A percentile compares a stretch with the other conserved stretches of the same genome.
Conservation (phyloP, 2,888 invertebrate genomes). For the Clistopyga incitator region DNA sequence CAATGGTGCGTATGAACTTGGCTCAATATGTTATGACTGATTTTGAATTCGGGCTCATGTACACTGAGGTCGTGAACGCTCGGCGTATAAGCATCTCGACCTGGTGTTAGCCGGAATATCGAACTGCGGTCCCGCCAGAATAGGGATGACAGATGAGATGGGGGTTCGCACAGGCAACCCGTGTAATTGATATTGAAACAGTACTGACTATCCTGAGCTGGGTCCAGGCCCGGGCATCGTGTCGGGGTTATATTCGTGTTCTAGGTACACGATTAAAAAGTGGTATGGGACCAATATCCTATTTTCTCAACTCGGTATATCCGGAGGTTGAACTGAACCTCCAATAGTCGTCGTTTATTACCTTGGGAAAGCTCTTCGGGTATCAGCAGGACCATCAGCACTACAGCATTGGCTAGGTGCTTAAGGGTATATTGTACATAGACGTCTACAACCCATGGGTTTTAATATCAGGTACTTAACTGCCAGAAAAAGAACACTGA, state of each 20-base stretch:
- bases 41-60: constrained; percentile 49
- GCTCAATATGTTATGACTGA: constrained; percentile 42
- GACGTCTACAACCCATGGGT: constrained; percentile 72
- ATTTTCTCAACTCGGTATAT: constrained; percentile 65
- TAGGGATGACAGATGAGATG: constrained; percentile 74
- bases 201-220: constrained; percentile 71
- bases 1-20: neutral
- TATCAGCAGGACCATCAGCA: neutral
- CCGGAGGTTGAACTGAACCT: neutral
- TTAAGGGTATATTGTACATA: neutral
- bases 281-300: constrained; percentile 75
- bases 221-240: constrained; percentile 37
- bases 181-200: constrained; percentile 81
- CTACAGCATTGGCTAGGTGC: neutral
- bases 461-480: constrained; percentile 72
- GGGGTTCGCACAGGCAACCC: constrained; percentile 68
- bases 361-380: constrained; percentile 6
- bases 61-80: constrained; percentile 20
- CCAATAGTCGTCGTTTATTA: constrained; percentile 19
- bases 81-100: constrained; percentile 33
- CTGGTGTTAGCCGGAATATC: constrained; percentile 44
- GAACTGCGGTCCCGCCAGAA: constrained; percentile 67
- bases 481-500: neutral
- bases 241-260: constrained; percentile 46
- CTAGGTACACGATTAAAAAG: constrained; percentile 62